Base-by-base conservation (phyloP, 2,888 invertebrate species). In the Cerastis leucographa region DNA sequence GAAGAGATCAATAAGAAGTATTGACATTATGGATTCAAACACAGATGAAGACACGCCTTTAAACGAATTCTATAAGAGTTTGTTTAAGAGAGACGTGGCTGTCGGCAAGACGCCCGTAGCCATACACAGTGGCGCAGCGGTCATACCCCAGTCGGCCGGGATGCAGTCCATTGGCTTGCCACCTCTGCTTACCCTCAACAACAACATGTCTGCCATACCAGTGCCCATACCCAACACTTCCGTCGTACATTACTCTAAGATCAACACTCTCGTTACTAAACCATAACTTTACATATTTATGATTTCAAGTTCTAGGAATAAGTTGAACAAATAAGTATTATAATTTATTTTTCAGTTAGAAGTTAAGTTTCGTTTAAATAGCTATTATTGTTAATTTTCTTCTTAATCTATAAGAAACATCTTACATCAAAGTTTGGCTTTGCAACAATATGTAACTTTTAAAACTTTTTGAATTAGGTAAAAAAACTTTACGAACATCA, bases 171-270 rank as follows among this genome's bases (percentile, higher is more conserved):
- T 96, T 54, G 91, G 91, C 8, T 83, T 96, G 42, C 95, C 95
- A 5, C 91, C 95, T 0, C 90, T 96, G 0, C 84, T 96, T 2
- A 87, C 93, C 4, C 86, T 96, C 0, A 95, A 95, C 81, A 94
- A 92, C 65, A 96, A 94, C 76, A 80, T 95, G 25, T 93, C 95
- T 1, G 86, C 91, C 11, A 94, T 96, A 76, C 96, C 96, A 0
- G 94, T 96, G 1, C 96, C 96, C 0, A 94, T 96, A 84, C 95
- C 96, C 0, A 96, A 96, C 74, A 94, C 94, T n/a, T 94, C 95
- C 1, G 89, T 96, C 11, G 92, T 96, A 1, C 94, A 93, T 84
- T 96, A 96, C 71, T 92, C 94, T 62, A 95, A 95, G 90, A 89
- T 96, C 5, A 95, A 94, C 79, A 94, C 95, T 4, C 83, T 95